Base-by-base conservation (phyloP, 2,113 vertebrate species). In the Gracilinanus agilis region DNA sequence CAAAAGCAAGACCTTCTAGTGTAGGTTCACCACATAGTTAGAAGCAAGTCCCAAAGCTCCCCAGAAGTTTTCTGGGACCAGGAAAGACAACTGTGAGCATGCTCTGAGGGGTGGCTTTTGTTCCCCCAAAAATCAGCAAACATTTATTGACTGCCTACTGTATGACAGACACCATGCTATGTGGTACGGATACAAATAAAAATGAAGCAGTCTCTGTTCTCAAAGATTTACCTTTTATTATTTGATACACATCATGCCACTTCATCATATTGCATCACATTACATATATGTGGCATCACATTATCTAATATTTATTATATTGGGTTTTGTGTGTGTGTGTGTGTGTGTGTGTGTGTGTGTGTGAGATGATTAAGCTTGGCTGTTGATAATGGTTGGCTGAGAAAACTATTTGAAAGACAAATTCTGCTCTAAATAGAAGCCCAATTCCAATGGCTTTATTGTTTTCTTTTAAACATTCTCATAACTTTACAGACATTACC, bases 341-440 rank as follows among this genome's bases (percentile, higher is more conserved):
- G 55, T 56, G 56, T 27, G 56, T 58, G 25, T 58, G 56, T 58
- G 25, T 58, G 56, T 27, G 24, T 58, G 25, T 58, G 56, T 58
- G 56, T 58, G 56, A 27, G 49, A 49, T 49, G 49, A 88, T 27
- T 6, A 3, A 34, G 24, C 24, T 90, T 93, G 11, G 12, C 88
- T 53, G 53, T 94, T 96, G 90, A 56, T 55, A 61, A 44, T 2
- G 54, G 21, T 93, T 96, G 92, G 91, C 58, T 90, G 40, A 90
- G 67, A 55, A 90, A 27, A n/a, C 19, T 0, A 1, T 27, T 93
- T 54, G 25, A 90, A 96, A 24, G 34, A 27, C 90, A 90, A 44
- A 56, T 90, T 44, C 24, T 90, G 25, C 56, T 61, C 25, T 29
- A 61, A 2, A 67, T 2, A 67, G 58, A 61, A 29, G 10, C 11